Conservation (phyloP, 2,797 vertebrate species). For the Arnoldichthys spilopterus region DNA sequence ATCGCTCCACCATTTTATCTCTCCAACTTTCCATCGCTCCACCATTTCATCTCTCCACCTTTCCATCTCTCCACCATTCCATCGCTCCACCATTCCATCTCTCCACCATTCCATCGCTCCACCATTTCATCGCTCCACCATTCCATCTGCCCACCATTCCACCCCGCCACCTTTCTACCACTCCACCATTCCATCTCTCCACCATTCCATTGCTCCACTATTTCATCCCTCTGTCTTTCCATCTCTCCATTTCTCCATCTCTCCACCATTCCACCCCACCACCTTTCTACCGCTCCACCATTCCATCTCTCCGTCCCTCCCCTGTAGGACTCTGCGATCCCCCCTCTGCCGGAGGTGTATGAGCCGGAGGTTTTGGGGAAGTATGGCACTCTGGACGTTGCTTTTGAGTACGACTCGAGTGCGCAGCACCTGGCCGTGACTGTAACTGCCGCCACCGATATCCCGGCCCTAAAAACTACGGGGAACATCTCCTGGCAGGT, state of each 20-base stretch:
- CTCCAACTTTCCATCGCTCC: no score
- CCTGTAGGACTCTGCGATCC: constrained; percentile 81
- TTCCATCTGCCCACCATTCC: no score
- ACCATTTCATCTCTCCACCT: no score
- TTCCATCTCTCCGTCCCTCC: constrained; percentile 62
- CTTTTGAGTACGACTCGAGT: constrained; percentile 94
- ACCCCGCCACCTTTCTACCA: no score
- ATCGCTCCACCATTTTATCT: no score
- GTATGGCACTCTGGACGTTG: constrained; percentile 96
- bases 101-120: no score
- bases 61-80: no score
- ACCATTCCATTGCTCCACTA: no score
- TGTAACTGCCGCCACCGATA: constrained; percentile 96
- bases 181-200: no score
- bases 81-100: no score
- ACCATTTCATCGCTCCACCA: no score
- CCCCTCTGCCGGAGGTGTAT: constrained; percentile 88
- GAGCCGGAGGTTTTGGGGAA: constrained; percentile 94
- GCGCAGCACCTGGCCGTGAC: constrained; percentile 95
- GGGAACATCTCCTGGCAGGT: constrained; percentile 98
- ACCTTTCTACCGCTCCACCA: constrained; percentile 65
- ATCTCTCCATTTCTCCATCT: constrained; percentile 63
- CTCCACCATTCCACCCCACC: constrained; percentile 58
- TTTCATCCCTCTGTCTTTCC: background rate
- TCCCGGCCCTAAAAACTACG: constrained; percentile 90